phyloP scores from a whole-genome alignment of 1,140 invertebrate genomes.

The Tyrophagus putrescentiae region DNA sequence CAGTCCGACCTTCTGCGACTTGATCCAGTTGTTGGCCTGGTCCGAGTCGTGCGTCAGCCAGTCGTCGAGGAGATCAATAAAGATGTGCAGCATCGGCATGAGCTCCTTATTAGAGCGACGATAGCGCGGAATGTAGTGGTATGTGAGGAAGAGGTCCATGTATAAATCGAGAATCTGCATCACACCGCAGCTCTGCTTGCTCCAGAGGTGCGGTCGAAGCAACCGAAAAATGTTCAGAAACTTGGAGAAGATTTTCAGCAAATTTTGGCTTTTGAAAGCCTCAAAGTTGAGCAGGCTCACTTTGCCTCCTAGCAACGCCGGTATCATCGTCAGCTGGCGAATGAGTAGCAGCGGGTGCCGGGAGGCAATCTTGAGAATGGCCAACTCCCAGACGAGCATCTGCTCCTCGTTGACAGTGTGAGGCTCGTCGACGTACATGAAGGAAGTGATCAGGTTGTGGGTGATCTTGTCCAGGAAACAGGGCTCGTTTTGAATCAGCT shows the following conservation, averaged over 20 bases:
- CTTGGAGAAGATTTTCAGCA: constrained; percentile 58
- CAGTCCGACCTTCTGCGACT: constrained; percentile 23
- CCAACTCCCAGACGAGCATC: constrained; percentile 57
- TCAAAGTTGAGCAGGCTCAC: constrained; percentile 50
- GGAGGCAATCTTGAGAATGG: constrained; percentile 61
- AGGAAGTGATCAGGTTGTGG: constrained; percentile 57
- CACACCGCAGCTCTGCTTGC: constrained; percentile 40
- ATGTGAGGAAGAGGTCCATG: constrained; percentile 41
- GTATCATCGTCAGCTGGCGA: constrained; percentile 64
- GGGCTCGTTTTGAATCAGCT: neutral
- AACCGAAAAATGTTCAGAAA: constrained; percentile 60
- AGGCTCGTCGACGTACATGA: constrained; percentile 49
- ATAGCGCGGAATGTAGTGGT: constrained; percentile 20
- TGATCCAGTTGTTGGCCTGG: constrained; percentile 23
- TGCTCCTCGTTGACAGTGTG: constrained; percentile 48
- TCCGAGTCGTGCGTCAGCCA: constrained; percentile 24
- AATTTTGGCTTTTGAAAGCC: constrained; percentile 54
- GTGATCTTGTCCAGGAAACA: constrained; percentile 53
- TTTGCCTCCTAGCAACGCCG: constrained; percentile 61
- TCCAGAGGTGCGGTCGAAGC: constrained; percentile 59
- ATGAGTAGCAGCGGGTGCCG: constrained; percentile 65
- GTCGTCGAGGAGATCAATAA: constrained; percentile 24
- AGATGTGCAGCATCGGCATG: constrained; percentile 22
- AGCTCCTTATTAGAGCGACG: constrained; percentile 14
- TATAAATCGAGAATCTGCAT: constrained; percentile 46